Base-by-base conservation (phyloP, 1,140 invertebrate genomes). In the Agrypnia vestita region DNA sequence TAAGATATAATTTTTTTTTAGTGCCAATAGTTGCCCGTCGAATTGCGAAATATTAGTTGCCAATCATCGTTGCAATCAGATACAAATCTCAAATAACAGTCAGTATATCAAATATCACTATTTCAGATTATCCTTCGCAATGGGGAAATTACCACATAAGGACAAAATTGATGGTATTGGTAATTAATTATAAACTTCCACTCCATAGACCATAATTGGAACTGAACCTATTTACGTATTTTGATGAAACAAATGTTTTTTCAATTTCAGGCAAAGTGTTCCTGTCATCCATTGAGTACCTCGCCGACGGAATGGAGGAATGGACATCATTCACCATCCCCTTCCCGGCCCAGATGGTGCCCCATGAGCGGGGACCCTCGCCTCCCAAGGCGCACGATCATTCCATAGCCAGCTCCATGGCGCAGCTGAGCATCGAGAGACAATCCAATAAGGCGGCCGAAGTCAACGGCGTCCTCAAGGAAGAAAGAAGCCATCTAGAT, bases 201-300 rank as follows among this genome's bases (percentile, higher is more conserved):
- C 25, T 35, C 6, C 25, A 6, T 35, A 35, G 1, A 35, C 25
- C 25, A 25, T 59, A 35, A 59, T n/a, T n/a, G n/a, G n/a, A n/a
- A n/a, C n/a, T n/a, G n/a, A n/a, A n/a, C n/a, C n/a, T n/a, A n/a
- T n/a, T n/a, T n/a, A n/a, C n/a, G n/a, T n/a, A n/a, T n/a, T n/a
- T n/a, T n/a, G n/a, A n/a, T n/a, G n/a, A n/a, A n/a, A n/a, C n/a
- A n/a, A n/a, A n/a, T n/a, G n/a, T n/a, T n/a, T 56, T 75, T 56
- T 15, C 82, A 47, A 75, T 84, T 85, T 46, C 84, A 91, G 91
- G 91, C 35, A 95, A 95, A 89, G 91, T 91, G 77, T 97, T 97
- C 88, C 88, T 97, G 21, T 94, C 95, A 84, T 95, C 93, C n/a
- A 93, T 96, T 67, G 95, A 97, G 89, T 95, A 93, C 84, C 86